These are phyloP conservation scores for Zosterops pallidus DNA, from an alignment of 2,113 vertebrate species.

Conservation along the genomic window DNA sequence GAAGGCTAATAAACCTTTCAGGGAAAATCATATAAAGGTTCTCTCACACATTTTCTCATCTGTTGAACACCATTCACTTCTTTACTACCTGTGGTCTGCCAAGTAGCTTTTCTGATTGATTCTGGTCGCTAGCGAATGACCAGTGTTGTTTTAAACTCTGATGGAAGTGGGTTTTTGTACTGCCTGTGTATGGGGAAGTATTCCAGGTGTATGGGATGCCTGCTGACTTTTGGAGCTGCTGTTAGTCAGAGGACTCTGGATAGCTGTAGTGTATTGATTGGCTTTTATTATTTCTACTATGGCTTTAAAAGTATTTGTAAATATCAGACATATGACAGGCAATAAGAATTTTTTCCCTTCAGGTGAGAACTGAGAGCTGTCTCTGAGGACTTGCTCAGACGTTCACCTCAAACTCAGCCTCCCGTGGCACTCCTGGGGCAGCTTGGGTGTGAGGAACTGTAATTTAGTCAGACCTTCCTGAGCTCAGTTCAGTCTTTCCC, in stretches of 20 bases:
- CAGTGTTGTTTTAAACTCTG: background rate
- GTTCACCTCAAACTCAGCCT: background rate
- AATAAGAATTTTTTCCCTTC: background rate
- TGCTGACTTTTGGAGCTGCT: background rate
- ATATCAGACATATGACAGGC: background rate
- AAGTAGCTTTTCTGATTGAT: background rate
- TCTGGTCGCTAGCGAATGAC: background rate
- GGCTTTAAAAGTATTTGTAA: background rate
- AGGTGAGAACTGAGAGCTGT: background rate
- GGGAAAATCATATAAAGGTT: background rate
- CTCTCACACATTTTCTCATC: background rate
- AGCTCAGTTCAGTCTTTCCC: background rate
- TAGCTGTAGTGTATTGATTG: background rate
- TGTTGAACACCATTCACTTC: background rate
- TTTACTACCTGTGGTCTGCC: fast-evolving
- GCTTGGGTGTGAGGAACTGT: background rate
- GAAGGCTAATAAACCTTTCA: background rate
- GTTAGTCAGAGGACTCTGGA: background rate
- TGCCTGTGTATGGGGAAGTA: background rate
- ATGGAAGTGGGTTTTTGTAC: background rate
- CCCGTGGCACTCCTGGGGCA: background rate
- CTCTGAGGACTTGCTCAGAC: background rate
- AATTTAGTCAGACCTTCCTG: background rate
- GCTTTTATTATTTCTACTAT: background rate
- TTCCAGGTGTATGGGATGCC: background rate